Base-by-base conservation (phyloP, 1,140 invertebrate species). In the Agraylea sexmaculata region DNA sequence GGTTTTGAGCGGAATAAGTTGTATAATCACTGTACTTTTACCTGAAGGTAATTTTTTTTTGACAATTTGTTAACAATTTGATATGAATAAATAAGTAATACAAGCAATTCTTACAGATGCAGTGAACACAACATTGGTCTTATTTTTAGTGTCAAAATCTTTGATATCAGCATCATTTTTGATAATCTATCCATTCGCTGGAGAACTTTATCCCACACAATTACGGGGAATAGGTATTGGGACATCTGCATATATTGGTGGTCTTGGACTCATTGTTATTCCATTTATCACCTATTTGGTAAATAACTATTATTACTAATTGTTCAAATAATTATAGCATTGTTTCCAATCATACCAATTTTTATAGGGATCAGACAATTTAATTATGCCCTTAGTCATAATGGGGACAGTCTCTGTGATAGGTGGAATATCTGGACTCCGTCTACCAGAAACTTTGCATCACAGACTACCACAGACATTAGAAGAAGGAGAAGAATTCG, bases 281-380 rank as follows among this genome's bases (percentile, higher is more conserved):
- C 84, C 87, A 8, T 88, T 93, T 60, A 82, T 93, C 29, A 89
- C 84, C 29, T 88, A 89, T 62, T 65, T 89, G 66, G 83, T 87
- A 71, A 70, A 68, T 18, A 41, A 22, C 22, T 4, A 35, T 18
- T n/a, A n/a, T n/a, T n/a, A n/a, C n/a, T n/a, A n/a, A n/a, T n/a
- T n/a, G n/a, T n/a, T n/a, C n/a, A n/a, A n/a, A n/a, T n/a, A n/a
- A n/a, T n/a, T n/a, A n/a, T n/a, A n/a, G n/a, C n/a, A n/a, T n/a
- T n/a, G n/a, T n/a, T n/a, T n/a, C n/a, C n/a, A n/a, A n/a, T n/a
- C n/a, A n/a, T n/a, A n/a, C 28, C 51, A 47, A 49, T 41, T 33
- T 45, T 59, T 55, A 11, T 47, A 87, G 84, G 86, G 86, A 3
- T 79, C 76, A 46, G 84, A 85, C 52, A 84, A 84, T 55, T 61